Base-by-base conservation (phyloP, 2,888 invertebrate genomes). In the Torymus tubicola region DNA sequence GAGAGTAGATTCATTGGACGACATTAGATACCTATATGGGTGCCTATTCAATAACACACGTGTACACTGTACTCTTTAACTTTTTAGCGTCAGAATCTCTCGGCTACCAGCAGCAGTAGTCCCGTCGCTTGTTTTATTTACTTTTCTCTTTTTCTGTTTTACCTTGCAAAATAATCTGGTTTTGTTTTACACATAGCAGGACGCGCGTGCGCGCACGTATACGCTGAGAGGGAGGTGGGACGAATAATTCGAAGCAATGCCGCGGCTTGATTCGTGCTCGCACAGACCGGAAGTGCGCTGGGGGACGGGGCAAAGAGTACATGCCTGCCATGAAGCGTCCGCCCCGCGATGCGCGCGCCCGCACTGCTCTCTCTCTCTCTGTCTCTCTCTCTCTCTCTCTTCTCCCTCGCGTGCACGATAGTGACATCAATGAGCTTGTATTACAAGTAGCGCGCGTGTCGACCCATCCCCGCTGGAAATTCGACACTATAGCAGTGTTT, bases 341-440 rank as follows among this genome's bases (percentile, higher is more conserved):
- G 42, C 42, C 42, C 42, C 42, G 42, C 42, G 42, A 42, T 42
- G 42, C 42, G 42, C 42, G 42, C 42, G 42, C 42, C 10, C 42
- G 42, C 42, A 42, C 10, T 8, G 5, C 42, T 42, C 42, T 42
- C 42, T 42, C 42, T 42, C 42, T 42, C 42, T 42, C 42, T 42
- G 8, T 42, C 42, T 42, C 42, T 69, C 57, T 11, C 16, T 12
- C 18, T 60, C 18, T 18, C 4, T 52, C 18, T 53, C 63, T 42
- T 11, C 16, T 14, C 50, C n/a, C 14, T 58, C 4, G 13, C 42
- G 14, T 21, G 24, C 2, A 42, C 18, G 18, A 31, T 18, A n/a
- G 61, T 53, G 61, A 73, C 64, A 70, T 70, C 57, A 70, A 70
- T 64, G 70, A 57, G 55, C 64, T 50, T 65, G 58, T 60, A 18